Evolutionary conservation across 2,888 invertebrate species (phyloP).

Genomic region (Sminthurinus aureus): DNA sequence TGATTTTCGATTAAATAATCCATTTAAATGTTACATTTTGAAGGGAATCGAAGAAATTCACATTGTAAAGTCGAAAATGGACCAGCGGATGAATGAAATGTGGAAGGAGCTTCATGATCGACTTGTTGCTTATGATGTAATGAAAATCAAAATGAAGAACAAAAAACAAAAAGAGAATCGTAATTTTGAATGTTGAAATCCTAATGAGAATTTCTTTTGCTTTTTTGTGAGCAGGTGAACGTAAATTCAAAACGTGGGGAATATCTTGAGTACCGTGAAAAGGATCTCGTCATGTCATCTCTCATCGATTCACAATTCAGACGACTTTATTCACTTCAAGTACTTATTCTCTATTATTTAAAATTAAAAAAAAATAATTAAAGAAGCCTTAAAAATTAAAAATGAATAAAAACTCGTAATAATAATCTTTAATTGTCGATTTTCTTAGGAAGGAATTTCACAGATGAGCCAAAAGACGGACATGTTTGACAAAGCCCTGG

Average conservation of each 20-base stretch:
- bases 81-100: slow-evolving; percentile 47
- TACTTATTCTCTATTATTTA: slow-evolving; percentile 26
- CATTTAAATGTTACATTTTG: not conserved
- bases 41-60: slow-evolving; percentile 56
- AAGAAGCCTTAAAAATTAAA: too few relatives aligned
- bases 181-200: too few relatives aligned
- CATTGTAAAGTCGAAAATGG: slow-evolving; percentile 45
- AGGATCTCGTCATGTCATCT: slow-evolving; percentile 51
- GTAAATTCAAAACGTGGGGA: slow-evolving; percentile 46
- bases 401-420: too few relatives aligned
- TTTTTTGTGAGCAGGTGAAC: slow-evolving; percentile 47
- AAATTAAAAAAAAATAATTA: not conserved
- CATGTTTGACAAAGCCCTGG: slow-evolving; percentile 42
- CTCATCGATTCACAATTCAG: slow-evolving; percentile 52
- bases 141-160: slow-evolving; percentile 24
- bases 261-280: slow-evolving; percentile 46
- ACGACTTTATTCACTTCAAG: slow-evolving; percentile 50
- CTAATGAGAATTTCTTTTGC: too few relatives aligned
- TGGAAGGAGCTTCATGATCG: slow-evolving; percentile 53
- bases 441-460: slow-evolving; percentile 40
- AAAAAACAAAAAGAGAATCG: too few relatives aligned
- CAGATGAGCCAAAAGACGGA: slow-evolving; percentile 34
- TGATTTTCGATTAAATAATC: too few relatives aligned
- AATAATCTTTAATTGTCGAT: too few relatives aligned
- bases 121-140: slow-evolving; percentile 54